These are phyloP conservation scores for Syngnathus scovelli DNA, from an alignment of 2,113 vertebrate species.

Conservation along the genomic window DNA sequence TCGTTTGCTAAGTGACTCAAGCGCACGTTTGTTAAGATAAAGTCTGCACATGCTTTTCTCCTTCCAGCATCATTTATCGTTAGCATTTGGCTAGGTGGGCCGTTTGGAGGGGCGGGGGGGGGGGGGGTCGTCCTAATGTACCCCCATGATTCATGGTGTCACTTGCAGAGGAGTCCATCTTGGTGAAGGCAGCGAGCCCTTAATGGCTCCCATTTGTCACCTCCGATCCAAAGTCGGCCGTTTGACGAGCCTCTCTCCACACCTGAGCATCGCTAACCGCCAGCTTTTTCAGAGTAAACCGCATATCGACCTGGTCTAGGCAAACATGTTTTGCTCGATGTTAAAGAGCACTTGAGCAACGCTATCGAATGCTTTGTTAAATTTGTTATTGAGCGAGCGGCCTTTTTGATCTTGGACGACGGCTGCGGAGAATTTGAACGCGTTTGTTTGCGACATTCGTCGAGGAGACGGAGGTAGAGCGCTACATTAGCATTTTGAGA, in stretches of 20 bases:
- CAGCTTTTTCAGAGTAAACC: not conserved
- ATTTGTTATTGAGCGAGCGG: not conserved
- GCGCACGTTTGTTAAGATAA: not conserved
- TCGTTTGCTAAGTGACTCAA: not conserved
- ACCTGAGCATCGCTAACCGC: not conserved
- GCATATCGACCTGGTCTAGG: conserved; percentile 17
- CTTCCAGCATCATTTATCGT: conserved; percentile 39
- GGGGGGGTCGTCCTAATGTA: conserved; percentile 35
- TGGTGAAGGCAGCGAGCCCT: conserved; percentile 5
- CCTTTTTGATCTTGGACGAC: too few relatives aligned
- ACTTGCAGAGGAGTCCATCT: conserved; percentile 24
- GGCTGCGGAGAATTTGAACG: not conserved
- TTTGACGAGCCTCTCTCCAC: conserved; percentile 35
- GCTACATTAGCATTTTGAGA: not conserved
- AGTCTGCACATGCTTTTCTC: conserved; percentile 18
- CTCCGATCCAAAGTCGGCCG: not conserved
- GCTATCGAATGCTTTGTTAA: not conserved
- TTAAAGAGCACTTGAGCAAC: not conserved
- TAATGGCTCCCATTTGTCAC: conserved; percentile 15
- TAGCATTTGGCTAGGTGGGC: conserved; percentile 20
- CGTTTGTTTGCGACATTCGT: not conserved
- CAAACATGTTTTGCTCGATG: conserved; percentile 27
- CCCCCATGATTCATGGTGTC: conserved; percentile 31
- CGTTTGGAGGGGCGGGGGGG: not conserved
- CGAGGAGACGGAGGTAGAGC: not conserved